Evolutionary conservation across 2,797 vertebrate genomes (phyloP).

Genomic region (Liasis olivaceus): DNA sequence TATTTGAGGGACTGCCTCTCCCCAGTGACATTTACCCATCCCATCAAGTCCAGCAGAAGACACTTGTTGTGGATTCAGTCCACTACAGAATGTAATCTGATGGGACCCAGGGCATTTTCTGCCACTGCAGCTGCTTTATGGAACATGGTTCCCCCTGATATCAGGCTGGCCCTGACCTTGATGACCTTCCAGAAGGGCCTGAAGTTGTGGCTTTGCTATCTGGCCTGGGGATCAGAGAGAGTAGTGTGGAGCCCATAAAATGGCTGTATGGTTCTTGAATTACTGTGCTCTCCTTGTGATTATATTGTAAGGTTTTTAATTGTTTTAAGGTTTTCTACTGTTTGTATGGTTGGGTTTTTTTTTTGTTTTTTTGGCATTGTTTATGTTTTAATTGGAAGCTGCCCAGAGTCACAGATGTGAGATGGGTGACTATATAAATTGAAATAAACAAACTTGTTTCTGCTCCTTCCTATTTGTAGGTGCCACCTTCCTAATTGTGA

Average conservation of each 20-base stretch:
- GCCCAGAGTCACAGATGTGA: neutral
- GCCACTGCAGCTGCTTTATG: neutral
- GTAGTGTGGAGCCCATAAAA: neutral
- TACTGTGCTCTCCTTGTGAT: neutral
- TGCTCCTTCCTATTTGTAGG: neutral
- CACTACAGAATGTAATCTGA: neutral
- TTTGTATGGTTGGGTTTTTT: neutral
- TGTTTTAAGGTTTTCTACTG: neutral
- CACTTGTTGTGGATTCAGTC: neutral
- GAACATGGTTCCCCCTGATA: neutral
- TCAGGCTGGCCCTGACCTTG: neutral
- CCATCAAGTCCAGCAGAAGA: neutral
- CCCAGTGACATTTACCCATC: neutral
- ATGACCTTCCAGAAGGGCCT: neutral
- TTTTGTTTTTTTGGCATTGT: neutral
- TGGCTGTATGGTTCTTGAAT: neutral
- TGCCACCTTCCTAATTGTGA: neutral
- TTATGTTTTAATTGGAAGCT: neutral
- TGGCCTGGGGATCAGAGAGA: neutral
- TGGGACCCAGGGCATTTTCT: neutral
- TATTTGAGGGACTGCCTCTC: neutral
- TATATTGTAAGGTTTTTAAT: neutral
- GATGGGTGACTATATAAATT: neutral
- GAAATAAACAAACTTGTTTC: neutral
- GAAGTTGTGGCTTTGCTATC: neutral